A percentile compares a stretch with the other conserved stretches of the same genome.
These are phyloP conservation scores for Strigamia crassipes DNA, from an alignment of 2,888 invertebrate species.

Conservation along the genomic window DNA sequence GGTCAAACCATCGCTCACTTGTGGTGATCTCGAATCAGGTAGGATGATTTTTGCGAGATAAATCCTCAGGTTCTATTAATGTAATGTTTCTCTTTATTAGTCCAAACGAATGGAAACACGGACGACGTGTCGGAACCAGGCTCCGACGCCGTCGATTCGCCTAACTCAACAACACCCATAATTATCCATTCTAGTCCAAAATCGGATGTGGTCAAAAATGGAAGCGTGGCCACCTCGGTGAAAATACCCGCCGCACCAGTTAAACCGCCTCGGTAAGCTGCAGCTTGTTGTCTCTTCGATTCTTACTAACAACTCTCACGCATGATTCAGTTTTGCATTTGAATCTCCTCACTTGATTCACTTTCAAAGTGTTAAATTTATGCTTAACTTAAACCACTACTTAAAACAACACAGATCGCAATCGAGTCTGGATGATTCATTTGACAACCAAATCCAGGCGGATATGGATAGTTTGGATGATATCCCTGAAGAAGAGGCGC, in stretches of 20 bases:
- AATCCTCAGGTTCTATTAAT: neutral
- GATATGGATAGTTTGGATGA: constrained; percentile 68
- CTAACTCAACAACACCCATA: constrained; percentile 20
- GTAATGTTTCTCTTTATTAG: neutral
- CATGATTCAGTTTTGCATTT: constrained; percentile 19
- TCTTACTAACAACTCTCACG: neutral
- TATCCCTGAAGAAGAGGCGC: constrained; percentile 61
- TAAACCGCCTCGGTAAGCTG: constrained; percentile 47
- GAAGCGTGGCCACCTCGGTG: neutral
- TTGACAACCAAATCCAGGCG: constrained; percentile 68
- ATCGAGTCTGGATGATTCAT: constrained; percentile 58
- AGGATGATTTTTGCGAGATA: neutral
- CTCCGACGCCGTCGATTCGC: constrained; percentile 29
- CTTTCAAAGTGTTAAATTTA: neutral
- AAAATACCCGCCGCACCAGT: constrained; percentile 19
- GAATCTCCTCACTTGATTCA: neutral
- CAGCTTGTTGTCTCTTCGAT: neutral
- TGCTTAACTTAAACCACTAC: constrained; percentile 14
- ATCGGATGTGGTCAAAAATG: constrained; percentile 13
- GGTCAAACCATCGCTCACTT: constrained; percentile 51
- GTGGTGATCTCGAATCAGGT: constrained; percentile 45
- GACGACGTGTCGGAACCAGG: neutral
- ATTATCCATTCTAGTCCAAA: constrained; percentile 14
- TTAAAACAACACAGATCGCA: constrained; percentile 32
- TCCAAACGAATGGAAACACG: neutral